Conservation (phyloP, 2,113 vertebrate genomes). For the Antidorcas marsupialis region DNA sequence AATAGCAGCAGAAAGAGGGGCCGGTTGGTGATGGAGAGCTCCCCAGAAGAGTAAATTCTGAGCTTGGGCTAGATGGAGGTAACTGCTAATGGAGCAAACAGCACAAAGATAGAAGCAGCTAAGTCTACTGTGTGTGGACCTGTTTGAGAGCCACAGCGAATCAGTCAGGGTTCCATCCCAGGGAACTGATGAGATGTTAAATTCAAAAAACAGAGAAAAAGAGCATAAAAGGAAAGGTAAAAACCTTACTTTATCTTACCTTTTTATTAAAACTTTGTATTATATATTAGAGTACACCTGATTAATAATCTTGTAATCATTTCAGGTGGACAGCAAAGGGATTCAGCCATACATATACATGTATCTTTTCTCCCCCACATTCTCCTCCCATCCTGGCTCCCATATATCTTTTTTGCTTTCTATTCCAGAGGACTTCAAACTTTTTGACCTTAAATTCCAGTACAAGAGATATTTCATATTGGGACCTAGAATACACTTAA, state of each 20-base stretch:
- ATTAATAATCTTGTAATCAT: background rate
- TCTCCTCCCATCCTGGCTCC: background rate
- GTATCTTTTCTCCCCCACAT: background rate
- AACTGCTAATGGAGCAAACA: background rate
- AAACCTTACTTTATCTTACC: background rate
- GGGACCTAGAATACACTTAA: background rate
- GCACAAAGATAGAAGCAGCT: background rate
- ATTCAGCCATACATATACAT: background rate
- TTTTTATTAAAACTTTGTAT: background rate
- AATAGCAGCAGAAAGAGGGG: constrained; percentile 48
- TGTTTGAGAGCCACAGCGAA: background rate
- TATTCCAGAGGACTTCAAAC: background rate
- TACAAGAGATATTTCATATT: background rate
- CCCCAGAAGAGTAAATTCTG: constrained; percentile 25
- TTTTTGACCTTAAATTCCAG: background rate
- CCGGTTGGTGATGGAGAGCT: background rate
- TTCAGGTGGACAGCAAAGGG: background rate
- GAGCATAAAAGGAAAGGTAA: background rate
- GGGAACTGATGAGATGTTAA: background rate
- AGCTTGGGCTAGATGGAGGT: background rate
- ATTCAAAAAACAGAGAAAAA: background rate
- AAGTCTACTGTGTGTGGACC: too few relatives aligned
- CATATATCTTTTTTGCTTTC: background rate
- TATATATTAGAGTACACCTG: background rate
- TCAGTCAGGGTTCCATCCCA: background rate